Evolutionary conservation across 1,140 invertebrate genomes (phyloP).

Genomic region (Stegodyphus dumicola): DNA sequence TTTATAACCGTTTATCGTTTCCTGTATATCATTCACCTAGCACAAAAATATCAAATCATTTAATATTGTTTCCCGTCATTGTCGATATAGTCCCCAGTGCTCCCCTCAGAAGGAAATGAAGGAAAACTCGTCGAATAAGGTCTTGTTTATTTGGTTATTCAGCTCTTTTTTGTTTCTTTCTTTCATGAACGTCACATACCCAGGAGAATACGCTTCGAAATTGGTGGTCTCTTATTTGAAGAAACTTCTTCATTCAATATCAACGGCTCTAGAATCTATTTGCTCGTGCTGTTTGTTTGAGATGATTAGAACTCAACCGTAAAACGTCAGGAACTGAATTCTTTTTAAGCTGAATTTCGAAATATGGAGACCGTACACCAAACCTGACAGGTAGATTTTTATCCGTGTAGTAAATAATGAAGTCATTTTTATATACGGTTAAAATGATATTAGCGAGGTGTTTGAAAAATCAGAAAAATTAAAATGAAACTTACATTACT

Average conservation of each 20-base stretch:
- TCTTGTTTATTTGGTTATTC: conserved; percentile 43
- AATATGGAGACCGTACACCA: too few relatives aligned
- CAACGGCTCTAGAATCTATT: background rate
- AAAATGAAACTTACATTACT: too few relatives aligned
- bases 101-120: conserved; percentile 25
- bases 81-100: background rate
- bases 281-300: conserved; percentile 37
- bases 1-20: too few relatives aligned
- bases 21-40: too few relatives aligned
- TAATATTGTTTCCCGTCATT: background rate
- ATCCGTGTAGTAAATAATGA: too few relatives aligned
- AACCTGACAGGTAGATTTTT: too few relatives aligned
- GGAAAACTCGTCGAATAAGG: conserved; percentile 30
- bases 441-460: too few relatives aligned
- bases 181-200: background rate
- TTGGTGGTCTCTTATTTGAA: conserved; percentile 48
- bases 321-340: too few relatives aligned
- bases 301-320: conserved; percentile 18
- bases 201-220: conserved; percentile 20
- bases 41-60: background rate
- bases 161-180: background rate
- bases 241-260: background rate
- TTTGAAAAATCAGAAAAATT: too few relatives aligned
- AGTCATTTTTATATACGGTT: too few relatives aligned
- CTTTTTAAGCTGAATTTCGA: too few relatives aligned